These are phyloP conservation scores for Lethocerus indicus DNA, from an alignment of 1,140 invertebrate species.

Conservation along the genomic window DNA sequence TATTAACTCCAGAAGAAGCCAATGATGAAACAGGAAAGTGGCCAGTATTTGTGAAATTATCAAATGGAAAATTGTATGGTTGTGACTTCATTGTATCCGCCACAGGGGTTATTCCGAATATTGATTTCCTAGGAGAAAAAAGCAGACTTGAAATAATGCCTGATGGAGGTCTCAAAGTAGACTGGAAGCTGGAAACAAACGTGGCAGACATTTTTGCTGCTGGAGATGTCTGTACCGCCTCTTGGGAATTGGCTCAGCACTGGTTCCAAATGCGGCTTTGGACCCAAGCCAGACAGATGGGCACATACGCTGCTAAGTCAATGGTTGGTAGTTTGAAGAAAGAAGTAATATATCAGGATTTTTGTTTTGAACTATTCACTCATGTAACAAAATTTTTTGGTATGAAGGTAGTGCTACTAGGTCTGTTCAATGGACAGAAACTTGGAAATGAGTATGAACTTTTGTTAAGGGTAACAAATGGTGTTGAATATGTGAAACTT, in stretches of 20 bases:
- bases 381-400: slow-evolving; percentile 94
- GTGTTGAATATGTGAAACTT: slow-evolving; percentile 79
- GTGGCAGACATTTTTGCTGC: slow-evolving; percentile 73
- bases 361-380: slow-evolving; percentile 94
- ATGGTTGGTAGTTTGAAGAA: slow-evolving; percentile 52
- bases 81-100: slow-evolving; percentile 93
- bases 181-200: slow-evolving; percentile 74
- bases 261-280: slow-evolving; percentile 97
- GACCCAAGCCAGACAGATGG: slow-evolving; percentile 97
- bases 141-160: slow-evolving; percentile 33
- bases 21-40: slow-evolving; percentile 29
- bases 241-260: slow-evolving; percentile 58
- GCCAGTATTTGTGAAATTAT: slow-evolving; percentile 55
- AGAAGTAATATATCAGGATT: slow-evolving; percentile 62
- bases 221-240: slow-evolving; percentile 76
- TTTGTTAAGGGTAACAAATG: slow-evolving; percentile 66
- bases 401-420: slow-evolving; percentile 83
- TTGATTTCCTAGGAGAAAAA: slow-evolving; percentile 33
- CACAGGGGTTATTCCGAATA: slow-evolving; percentile 73
- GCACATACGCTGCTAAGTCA: slow-evolving; percentile 75
- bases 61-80: slow-evolving; percentile 52
- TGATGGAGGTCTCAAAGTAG: slow-evolving; percentile 65
- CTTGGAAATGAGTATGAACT: slow-evolving; percentile 72
- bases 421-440: slow-evolving; percentile 87
- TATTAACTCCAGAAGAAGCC: slow-evolving; percentile 25